Conservation (phyloP, 2,888 invertebrate genomes). For the Euspilapteryx auroguttella region DNA sequence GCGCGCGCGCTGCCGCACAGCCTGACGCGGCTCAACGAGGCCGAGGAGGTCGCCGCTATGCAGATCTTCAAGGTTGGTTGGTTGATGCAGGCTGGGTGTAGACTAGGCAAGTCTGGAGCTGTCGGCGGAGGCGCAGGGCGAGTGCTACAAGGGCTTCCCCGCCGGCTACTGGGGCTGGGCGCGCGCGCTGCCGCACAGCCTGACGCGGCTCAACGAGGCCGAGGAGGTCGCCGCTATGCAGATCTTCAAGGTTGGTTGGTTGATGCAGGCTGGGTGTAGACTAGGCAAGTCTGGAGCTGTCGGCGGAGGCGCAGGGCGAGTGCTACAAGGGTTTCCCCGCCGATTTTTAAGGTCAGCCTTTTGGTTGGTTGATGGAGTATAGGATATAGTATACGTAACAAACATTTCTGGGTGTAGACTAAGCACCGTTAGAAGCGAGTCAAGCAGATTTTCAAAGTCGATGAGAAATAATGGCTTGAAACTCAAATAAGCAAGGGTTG, state of each 20-base stretch:
- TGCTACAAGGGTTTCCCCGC: conserved; percentile 86
- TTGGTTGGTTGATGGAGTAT: too few species aligned
- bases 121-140: conserved; percentile 69
- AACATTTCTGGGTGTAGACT: conserved; percentile 83
- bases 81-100: conserved; percentile 80
- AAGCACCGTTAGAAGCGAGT: conserved; percentile 61
- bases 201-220: conserved; percentile 81
- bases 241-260: conserved; percentile 79
- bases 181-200: conserved; percentile 78
- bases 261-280: too few species aligned
- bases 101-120: conserved; percentile 66
- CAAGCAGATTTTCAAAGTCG: conserved; percentile 80
- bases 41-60: conserved; percentile 82
- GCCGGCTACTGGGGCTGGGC: conserved; percentile 90
- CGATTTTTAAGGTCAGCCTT: conserved; percentile 87
- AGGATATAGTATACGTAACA: too few species aligned
- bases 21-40: conserved; percentile 81
- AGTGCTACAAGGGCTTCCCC: conserved; percentile 85
- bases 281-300: conserved; percentile 67
- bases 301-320: conserved; percentile 73
- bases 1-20: conserved; percentile 81
- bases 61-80: conserved; percentile 81
- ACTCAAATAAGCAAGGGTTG: too few species aligned
- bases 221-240: conserved; percentile 86
- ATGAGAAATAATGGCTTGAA: too few species aligned